Conservation (phyloP, 1,140 invertebrate species). For the Notospermus geniculatus region DNA sequence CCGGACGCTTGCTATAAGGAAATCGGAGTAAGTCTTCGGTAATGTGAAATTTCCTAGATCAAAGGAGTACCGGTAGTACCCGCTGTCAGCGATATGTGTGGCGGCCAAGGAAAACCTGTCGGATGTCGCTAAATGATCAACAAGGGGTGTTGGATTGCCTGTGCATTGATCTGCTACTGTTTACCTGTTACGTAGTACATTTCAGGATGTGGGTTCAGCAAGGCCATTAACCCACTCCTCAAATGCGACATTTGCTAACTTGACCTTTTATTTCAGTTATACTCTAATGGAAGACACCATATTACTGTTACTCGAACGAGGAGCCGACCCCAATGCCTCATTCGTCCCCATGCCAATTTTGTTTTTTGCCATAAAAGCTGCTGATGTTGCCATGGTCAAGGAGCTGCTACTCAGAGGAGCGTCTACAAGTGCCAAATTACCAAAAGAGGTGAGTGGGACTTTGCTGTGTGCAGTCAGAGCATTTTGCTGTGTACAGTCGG, state of each 20-base stretch:
- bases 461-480: not conserved
- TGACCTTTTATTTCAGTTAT: slow-evolving; percentile 26
- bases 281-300: slow-evolving; percentile 46
- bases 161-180: too few relatives aligned
- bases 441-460: slow-evolving; percentile 39
- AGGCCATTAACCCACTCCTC: too few relatives aligned
- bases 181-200: too few relatives aligned
- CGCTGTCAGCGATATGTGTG: too few relatives aligned
- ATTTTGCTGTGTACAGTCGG: too few relatives aligned
- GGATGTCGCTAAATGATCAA: too few relatives aligned
- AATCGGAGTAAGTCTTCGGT: slow-evolving; percentile 29
- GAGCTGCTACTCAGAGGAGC: slow-evolving; percentile 50
- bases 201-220: too few relatives aligned
- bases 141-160: too few relatives aligned
- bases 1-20: slow-evolving; percentile 28
- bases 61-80: too few relatives aligned
- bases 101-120: too few relatives aligned
- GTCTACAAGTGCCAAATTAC: slow-evolving; percentile 37
- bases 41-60: too few relatives aligned
- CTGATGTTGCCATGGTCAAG: slow-evolving; percentile 52
- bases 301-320: slow-evolving; percentile 46
- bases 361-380: slow-evolving; percentile 54
- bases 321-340: slow-evolving; percentile 53
- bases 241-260: too few relatives aligned
- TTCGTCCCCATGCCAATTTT: slow-evolving; percentile 52